Conservation (phyloP, 2,113 vertebrate species). For the Patagioenas fasciata region DNA sequence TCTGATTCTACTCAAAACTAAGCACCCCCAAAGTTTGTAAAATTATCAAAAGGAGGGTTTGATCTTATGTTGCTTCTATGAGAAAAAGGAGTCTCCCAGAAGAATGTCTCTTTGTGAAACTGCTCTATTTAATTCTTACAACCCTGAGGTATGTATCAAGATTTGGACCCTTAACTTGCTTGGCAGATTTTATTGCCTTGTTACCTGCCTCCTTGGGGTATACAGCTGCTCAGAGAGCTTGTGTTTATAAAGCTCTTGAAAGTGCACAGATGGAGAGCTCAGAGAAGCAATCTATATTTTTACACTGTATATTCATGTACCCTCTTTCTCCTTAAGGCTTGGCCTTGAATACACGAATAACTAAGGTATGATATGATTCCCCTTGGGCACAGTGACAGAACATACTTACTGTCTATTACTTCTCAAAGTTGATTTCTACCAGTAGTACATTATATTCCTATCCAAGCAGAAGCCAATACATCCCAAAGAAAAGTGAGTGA, state of each 20-base stretch:
- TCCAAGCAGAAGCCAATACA: background rate
- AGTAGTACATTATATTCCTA: background rate
- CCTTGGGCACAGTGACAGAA: background rate
- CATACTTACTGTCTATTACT: background rate
- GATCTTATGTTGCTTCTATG: background rate
- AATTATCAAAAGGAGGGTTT: background rate
- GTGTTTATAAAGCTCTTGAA: constrained; percentile 36
- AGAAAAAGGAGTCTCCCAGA: background rate
- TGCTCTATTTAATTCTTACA: background rate
- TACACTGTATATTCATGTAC: background rate
- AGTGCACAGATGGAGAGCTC: constrained; percentile 4
- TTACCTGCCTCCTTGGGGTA: constrained; percentile 14
- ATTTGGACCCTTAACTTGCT: constrained; percentile 29
- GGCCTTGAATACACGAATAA: background rate
- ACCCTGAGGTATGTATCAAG: background rate
- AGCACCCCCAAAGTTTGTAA: background rate
- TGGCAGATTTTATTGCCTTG: constrained; percentile 20
- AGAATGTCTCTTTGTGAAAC: background rate
- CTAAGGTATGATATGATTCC: background rate
- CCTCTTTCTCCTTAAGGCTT: background rate
- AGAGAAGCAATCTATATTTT: constrained; percentile 26
- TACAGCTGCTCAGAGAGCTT: constrained; percentile 12
- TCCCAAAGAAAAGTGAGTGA: background rate
- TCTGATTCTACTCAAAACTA: background rate
- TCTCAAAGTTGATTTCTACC: constrained; percentile 3